These are phyloP conservation scores for Drosophila melanocephala DNA, from an alignment of 2,888 invertebrate genomes.

Conservation along the genomic window DNA sequence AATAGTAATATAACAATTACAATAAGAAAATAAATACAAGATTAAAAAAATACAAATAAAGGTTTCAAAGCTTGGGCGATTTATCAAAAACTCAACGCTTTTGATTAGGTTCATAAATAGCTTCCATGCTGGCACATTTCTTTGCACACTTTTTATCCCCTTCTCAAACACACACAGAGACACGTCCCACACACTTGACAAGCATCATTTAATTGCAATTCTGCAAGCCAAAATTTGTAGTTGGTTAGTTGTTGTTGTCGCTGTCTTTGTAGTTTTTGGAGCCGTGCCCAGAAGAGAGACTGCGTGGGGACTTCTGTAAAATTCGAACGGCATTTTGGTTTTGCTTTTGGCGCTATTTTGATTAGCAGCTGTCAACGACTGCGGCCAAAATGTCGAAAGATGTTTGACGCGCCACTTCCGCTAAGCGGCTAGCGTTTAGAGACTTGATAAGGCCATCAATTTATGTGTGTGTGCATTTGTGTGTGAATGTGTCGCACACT, in stretches of 20 bases:
- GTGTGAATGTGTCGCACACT: slow-evolving; percentile 32
- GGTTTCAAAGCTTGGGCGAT: neutral
- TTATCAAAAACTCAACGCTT: neutral
- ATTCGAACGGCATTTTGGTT: slow-evolving; percentile 28
- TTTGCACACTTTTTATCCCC: slow-evolving; percentile 2
- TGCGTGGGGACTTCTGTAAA: slow-evolving; percentile 28
- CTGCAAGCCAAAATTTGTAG: slow-evolving; percentile 22
- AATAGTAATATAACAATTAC: neutral
- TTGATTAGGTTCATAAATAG: neutral
- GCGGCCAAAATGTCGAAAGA: slow-evolving; percentile 41
- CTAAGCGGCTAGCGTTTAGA: slow-evolving; percentile 12
- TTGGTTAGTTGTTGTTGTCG: slow-evolving; percentile 9
- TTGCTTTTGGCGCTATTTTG: slow-evolving; percentile 56
- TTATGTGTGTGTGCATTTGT: neutral
- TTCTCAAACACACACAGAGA: neutral
- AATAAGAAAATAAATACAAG: neutral
- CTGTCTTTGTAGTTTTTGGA: slow-evolving; percentile 31
- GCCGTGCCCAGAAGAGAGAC: slow-evolving; percentile 52
- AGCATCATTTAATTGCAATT: slow-evolving; percentile 58
- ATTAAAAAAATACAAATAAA: neutral
- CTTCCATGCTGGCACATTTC: slow-evolving; percentile 11
- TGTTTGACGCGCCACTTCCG: slow-evolving; percentile 66
- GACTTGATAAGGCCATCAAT: slow-evolving; percentile 44
- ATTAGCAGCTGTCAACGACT: slow-evolving; percentile 68
- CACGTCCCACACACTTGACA: slow-evolving; percentile 14